Conservation (phyloP, 2,113 vertebrate species). For the Chaetops frenatus region DNA sequence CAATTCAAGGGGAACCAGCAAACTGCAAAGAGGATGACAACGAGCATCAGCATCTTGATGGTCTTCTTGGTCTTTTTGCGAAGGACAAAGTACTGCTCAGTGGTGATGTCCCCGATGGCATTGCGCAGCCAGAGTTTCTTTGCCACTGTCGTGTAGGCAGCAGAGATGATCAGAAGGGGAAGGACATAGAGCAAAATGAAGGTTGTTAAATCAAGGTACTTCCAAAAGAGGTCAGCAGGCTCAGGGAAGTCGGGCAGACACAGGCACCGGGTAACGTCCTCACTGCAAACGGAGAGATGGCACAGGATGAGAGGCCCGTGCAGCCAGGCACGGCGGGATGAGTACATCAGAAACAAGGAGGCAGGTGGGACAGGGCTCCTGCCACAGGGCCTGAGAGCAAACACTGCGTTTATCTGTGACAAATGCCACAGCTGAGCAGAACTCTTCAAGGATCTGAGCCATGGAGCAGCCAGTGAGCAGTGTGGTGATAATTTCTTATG, state of each 20-base stretch:
- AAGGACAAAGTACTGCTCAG: constrained; percentile 82
- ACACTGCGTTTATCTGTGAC: not conserved
- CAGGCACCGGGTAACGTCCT: constrained; percentile 80
- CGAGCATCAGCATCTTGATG: constrained; percentile 90
- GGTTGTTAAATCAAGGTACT: constrained; percentile 88
- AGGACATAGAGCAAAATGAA: constrained; percentile 88
- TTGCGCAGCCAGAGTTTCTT: constrained; percentile 87
- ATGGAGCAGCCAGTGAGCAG: not conserved
- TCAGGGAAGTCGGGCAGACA: constrained; percentile 91
- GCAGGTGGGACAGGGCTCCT: not conserved
- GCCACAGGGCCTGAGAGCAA: not conserved
- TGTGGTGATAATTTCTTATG: not conserved
- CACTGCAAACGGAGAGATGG: constrained; percentile 48
- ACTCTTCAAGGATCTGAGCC: not conserved
- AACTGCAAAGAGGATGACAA: constrained; percentile 86
- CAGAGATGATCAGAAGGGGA: constrained; percentile 86
- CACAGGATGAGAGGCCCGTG: not conserved
- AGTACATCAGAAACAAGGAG: not conserved
- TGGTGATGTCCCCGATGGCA: constrained; percentile 85
- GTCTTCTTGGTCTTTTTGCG: constrained; percentile 84
- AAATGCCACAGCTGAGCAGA: not conserved
- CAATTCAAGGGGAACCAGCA: constrained; percentile 97
- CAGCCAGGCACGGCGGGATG: fast-evolving
- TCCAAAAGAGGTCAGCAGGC: constrained; percentile 90
- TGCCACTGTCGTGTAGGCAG: constrained; percentile 83